phyloP scores from a whole-genome alignment of 37 sponge, comb jelly and placozoan species.

The Geodia barretti region DNA sequence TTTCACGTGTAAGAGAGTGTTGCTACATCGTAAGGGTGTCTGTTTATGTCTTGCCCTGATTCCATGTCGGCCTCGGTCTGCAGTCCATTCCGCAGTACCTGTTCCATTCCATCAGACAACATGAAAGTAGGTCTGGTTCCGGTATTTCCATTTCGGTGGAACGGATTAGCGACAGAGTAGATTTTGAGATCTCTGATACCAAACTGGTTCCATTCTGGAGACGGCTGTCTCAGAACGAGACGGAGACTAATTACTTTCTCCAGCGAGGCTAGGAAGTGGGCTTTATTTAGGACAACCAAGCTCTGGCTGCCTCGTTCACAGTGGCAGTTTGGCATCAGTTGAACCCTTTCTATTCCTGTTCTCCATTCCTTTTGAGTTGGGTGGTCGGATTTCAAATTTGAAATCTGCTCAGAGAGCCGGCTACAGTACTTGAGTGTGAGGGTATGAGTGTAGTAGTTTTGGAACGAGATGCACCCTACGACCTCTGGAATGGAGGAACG shows the following conservation, averaged over 20 bases:
- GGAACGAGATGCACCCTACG: constrained; percentile 10
- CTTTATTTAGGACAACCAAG: not conserved
- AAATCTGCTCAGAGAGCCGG: too few species aligned
- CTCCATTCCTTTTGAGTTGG: not conserved
- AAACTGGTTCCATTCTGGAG: constrained; percentile 35
- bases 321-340: constrained; percentile 29
- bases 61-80: not conserved
- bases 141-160: not conserved
- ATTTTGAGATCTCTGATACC: constrained; percentile 6
- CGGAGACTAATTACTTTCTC: not conserved
- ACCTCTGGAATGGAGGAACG: not conserved
- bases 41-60: not conserved
- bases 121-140: not conserved
- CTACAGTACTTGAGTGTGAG: constrained; percentile 4
- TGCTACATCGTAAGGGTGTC: not conserved
- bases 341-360: not conserved
- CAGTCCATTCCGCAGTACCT: not conserved
- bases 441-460: constrained; percentile 35
- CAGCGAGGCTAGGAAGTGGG: not conserved
- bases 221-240: constrained; percentile 40
- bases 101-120: not conserved
- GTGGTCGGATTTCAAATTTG: not conserved
- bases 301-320: constrained; percentile 13
- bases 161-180: not conserved
- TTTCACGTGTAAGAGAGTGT: not conserved